phyloP scores from a whole-genome alignment of 2,888 invertebrate species.

The Nomada flava region DNA sequence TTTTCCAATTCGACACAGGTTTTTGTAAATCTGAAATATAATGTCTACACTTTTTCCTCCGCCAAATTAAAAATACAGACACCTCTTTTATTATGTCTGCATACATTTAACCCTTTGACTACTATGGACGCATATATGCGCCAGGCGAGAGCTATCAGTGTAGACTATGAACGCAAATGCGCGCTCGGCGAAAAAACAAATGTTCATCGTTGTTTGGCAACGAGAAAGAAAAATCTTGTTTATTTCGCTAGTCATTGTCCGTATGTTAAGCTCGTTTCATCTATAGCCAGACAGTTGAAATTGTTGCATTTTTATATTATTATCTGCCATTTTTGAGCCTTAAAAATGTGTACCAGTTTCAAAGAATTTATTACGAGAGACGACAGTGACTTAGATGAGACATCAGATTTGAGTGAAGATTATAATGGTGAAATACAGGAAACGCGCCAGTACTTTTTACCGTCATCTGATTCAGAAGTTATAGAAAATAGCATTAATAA shows the following conservation, averaged over 20 bases:
- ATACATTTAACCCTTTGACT: too few relatives aligned
- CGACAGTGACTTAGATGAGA: too few relatives aligned
- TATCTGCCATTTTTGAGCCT: background rate
- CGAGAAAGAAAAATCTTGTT: constrained; percentile 1
- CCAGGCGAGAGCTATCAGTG: background rate
- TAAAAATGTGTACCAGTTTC: constrained; percentile 11
- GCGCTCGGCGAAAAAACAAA: background rate
- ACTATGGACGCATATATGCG: background rate
- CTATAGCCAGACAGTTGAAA: background rate
- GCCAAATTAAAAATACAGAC: too few relatives aligned
- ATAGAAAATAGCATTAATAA: constrained; percentile 25
- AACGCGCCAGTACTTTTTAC: background rate
- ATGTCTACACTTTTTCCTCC: too few relatives aligned
- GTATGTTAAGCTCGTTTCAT: background rate
- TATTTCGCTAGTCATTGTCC: background rate
- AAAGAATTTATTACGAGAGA: constrained; percentile 29
- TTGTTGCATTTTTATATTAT: constrained; percentile 8
- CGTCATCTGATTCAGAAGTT: constrained; percentile 42
- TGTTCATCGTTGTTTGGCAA: background rate
- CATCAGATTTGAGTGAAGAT: too few relatives aligned
- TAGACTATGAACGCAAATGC: too few relatives aligned
- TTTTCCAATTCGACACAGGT: too few relatives aligned
- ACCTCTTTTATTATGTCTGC: too few relatives aligned
- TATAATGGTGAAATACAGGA: too few relatives aligned
- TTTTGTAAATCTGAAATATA: too few relatives aligned